Evolutionary conservation across 2,888 invertebrate species (phyloP).

Genomic region (Taenaris catops): DNA sequence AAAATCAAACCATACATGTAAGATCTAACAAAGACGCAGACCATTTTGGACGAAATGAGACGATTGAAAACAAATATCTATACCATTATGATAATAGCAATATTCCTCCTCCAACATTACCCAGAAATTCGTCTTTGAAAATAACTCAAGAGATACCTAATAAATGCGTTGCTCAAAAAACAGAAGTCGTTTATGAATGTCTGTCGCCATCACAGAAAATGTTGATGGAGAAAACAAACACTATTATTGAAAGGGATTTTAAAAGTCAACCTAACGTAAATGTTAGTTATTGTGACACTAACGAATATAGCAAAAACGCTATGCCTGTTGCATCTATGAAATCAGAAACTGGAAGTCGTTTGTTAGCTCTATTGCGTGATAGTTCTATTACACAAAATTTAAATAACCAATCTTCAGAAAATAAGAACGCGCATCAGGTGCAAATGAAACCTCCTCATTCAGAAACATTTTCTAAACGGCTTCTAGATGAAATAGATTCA

Average conservation of each 20-base stretch:
- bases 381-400: constrained; percentile 54
- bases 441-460: constrained; percentile 23
- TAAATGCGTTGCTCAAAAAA: constrained; percentile 79
- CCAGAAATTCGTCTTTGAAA: constrained; percentile 63
- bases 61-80: constrained; percentile 17
- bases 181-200: constrained; percentile 82
- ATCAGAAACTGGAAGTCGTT: constrained; percentile 78
- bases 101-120: constrained; percentile 60
- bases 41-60: too few species aligned
- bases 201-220: constrained; percentile 86
- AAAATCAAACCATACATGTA: not conserved
- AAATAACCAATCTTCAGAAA: constrained; percentile 35
- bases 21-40: not conserved
- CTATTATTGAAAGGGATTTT: constrained; percentile 66
- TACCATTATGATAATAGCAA: constrained; percentile 33
- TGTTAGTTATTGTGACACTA: not conserved
- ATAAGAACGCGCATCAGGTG: constrained; percentile 34
- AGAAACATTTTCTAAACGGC: constrained; percentile 18
- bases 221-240: constrained; percentile 76
- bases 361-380: constrained; percentile 82
- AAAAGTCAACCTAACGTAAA: constrained; percentile 60
- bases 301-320: not conserved
- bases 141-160: constrained; percentile 54
- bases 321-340: constrained; percentile 54
- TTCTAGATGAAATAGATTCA: constrained; percentile 19